These are phyloP conservation scores for Musca domestica DNA, from an alignment of 1,140 invertebrate species.

Conservation along the genomic window DNA sequence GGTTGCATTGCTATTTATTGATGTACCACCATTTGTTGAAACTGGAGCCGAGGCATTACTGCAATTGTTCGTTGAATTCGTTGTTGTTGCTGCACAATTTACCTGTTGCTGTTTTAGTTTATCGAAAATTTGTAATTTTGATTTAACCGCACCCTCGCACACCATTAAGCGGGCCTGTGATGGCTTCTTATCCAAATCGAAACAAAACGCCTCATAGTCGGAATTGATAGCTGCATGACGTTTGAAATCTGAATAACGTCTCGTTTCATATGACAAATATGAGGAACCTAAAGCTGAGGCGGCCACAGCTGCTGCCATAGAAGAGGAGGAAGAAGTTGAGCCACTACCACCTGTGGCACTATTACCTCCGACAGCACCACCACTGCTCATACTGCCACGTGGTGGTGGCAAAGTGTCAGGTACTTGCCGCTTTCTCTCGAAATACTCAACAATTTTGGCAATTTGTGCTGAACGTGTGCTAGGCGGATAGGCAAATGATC, in stretches of 20 bases:
- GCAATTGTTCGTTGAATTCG: neutral
- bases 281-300: constrained; percentile 44
- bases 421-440: constrained; percentile 70
- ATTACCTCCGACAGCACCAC: constrained; percentile 36
- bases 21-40: no score
- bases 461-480: constrained; percentile 68
- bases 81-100: constrained; percentile 23
- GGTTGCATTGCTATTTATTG: no score
- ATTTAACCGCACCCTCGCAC: constrained; percentile 79
- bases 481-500: constrained; percentile 56
- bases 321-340: constrained; percentile 36
- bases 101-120: constrained; percentile 61
- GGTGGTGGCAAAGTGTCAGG: constrained; percentile 41
- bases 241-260: constrained; percentile 49
- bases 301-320: constrained; percentile 28
- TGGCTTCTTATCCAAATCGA: constrained; percentile 51
- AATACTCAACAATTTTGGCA: constrained; percentile 83
- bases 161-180: constrained; percentile 66
- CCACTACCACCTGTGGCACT: constrained; percentile 34
- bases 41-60: neutral
- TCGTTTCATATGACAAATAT: constrained; percentile 43
- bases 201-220: constrained; percentile 47
- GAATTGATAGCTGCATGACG: constrained; percentile 34
- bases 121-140: constrained; percentile 82
- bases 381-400: constrained; percentile 32